Evolutionary conservation across 2,888 invertebrate genomes (phyloP), one percentile per base, ranked within the genome.

Genomic region (Lasioglossum pauxillum): DNA sequence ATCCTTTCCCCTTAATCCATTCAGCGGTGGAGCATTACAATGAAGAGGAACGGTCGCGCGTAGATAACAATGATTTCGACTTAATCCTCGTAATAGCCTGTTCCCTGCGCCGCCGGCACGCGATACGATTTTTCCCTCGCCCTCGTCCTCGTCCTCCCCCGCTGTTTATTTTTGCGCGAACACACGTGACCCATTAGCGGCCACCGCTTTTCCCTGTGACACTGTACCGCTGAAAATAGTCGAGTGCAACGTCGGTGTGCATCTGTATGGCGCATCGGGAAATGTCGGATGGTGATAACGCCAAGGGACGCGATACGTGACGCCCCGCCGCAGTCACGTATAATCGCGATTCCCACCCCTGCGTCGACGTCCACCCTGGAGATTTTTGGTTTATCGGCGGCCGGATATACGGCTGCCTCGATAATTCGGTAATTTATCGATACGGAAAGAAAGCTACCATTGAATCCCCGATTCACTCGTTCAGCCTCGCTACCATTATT

Each of bases 151-250:
- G 31, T 5, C 64, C 64, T 27, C 64, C 75, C 69, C 35, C 38
- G 46, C 35, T 73, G 80, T 89, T 89, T 83, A 82, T 81, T 88
- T 78, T 78, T 46, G 72, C 75, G 35, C 44, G 23, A 77, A 78
- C 57, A 84, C 87, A 76, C 88, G 80, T 81, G 87, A 89, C 77
- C 89, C 88, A 91, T 92, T 92, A 92, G 85, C 79, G 82, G 64
- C 74, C 79, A 76, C 64, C 64, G 71, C 46, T 82, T 84, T 84
- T 79, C 82, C 87, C 73, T 31, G 44, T 57, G n/a, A n/a, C 53
- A 67, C 72, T 73, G 78, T 44, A 78, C 67, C 23, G 82, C 83
- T 88, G 88, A 90, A 92, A 92, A 92, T 91, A 91, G 86, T 87
- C 85, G 84, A 67, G 67, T 35, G 72, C 71, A 71, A 73, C 75